These are phyloP conservation scores for Eupithecia insigniata DNA, from an alignment of 2,888 invertebrate species.

Conservation along the genomic window DNA sequence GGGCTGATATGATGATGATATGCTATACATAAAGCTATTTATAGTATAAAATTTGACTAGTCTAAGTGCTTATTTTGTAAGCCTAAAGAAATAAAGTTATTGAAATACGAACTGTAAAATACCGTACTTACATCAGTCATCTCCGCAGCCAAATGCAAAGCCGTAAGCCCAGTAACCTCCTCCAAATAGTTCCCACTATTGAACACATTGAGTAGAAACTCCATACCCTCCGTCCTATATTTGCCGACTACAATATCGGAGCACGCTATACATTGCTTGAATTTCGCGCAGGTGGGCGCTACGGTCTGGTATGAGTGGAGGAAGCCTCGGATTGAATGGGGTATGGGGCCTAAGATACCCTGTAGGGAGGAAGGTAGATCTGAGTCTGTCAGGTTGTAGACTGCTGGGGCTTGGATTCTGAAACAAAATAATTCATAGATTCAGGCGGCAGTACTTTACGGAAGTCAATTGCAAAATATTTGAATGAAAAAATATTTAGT, in stretches of 20 bases:
- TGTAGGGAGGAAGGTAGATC: conserved; percentile 68
- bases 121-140: conserved; percentile 81
- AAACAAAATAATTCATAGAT: conserved; percentile 32
- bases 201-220: conserved; percentile 91
- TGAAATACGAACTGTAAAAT: background rate
- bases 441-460: too few relatives aligned
- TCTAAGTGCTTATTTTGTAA: too few relatives aligned
- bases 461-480: too few relatives aligned
- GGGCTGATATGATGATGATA: too few relatives aligned
- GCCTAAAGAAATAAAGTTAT: too few relatives aligned
- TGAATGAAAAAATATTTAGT: too few relatives aligned
- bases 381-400: conserved; percentile 75
- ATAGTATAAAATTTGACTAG: too few relatives aligned
- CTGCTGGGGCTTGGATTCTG: conserved; percentile 87
- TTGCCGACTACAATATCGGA: conserved; percentile 82
- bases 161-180: conserved; percentile 91
- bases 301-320: conserved; percentile 92
- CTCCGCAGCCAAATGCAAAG: conserved; percentile 85
- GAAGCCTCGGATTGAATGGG: conserved; percentile 97
- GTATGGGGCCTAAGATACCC: conserved; percentile 91
- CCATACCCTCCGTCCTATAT: conserved; percentile 82
- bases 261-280: conserved; percentile 96
- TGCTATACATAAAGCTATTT: too few relatives aligned
- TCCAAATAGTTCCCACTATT: conserved; percentile 92
- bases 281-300: conserved; percentile 92